Evolutionary conservation across 2,888 invertebrate species (phyloP).

Genomic region (Tinea semifulvella): DNA sequence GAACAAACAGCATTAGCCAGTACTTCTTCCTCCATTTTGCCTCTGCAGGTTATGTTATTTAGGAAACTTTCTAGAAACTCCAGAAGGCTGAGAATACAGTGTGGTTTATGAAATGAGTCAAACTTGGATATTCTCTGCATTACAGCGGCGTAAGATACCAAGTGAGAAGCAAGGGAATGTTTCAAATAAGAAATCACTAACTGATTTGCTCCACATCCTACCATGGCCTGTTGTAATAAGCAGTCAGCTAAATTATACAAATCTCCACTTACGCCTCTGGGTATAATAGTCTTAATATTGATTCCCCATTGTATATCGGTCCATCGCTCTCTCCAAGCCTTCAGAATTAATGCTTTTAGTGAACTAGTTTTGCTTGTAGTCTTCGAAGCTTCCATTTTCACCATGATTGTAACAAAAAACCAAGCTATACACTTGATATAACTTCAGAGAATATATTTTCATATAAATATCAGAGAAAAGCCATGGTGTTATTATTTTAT

Average conservation of each 20-base stretch:
- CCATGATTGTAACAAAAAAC: constrained; percentile 21
- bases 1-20: constrained; percentile 85
- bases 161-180: constrained; percentile 89
- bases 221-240: constrained; percentile 91
- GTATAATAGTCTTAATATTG: constrained; percentile 91
- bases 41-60: constrained; percentile 72
- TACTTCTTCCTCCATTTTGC: constrained; percentile 88
- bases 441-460: no score
- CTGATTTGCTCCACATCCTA: constrained; percentile 92
- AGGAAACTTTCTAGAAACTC: constrained; percentile 82
- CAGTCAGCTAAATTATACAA: constrained; percentile 93
- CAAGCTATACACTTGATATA: no score
- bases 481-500: no score
- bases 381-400: constrained; percentile 77
- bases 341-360: constrained; percentile 78
- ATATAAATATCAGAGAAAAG: no score
- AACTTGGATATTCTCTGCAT: constrained; percentile 89
- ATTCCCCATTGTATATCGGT: constrained; percentile 96
- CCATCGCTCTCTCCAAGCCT: constrained; percentile 97
- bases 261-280: constrained; percentile 91
- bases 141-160: constrained; percentile 92
- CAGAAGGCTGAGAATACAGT: constrained; percentile 86
- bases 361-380: constrained; percentile 86
- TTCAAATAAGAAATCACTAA: constrained; percentile 91
- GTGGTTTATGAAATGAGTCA: constrained; percentile 85